phyloP scores from a whole-genome alignment of 1,140 invertebrate species.

The Zaprionus nigranus region DNA sequence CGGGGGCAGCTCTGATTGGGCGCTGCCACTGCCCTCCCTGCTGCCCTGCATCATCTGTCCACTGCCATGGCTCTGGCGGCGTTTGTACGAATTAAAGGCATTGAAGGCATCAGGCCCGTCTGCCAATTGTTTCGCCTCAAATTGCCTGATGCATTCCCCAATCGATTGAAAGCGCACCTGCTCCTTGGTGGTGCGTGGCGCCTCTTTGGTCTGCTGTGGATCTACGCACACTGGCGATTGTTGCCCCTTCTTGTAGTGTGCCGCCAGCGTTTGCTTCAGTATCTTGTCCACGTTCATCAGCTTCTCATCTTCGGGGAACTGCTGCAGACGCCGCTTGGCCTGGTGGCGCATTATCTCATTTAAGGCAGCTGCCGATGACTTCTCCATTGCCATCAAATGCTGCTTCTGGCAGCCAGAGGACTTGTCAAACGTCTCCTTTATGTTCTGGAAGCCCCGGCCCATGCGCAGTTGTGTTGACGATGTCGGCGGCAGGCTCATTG shows the following conservation, averaged over 20 bases:
- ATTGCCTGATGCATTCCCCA: slow-evolving; percentile 53
- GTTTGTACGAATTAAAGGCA: slow-evolving; percentile 36
- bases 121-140: slow-evolving; percentile 59
- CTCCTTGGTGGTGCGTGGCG: not conserved
- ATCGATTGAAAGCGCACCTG: slow-evolving; percentile 47
- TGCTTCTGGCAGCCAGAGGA: slow-evolving; percentile 40
- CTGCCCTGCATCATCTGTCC: not conserved
- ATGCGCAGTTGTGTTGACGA: slow-evolving; percentile 7
- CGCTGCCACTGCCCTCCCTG: not conserved
- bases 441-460: not conserved
- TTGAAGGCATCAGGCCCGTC: slow-evolving; percentile 52
- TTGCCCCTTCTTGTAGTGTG: not conserved
- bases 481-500: slow-evolving; percentile 54
- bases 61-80: slow-evolving; percentile 19
- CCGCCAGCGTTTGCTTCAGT: slow-evolving; percentile 43
- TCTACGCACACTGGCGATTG: slow-evolving; percentile 11
- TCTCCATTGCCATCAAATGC: slow-evolving; percentile 46
- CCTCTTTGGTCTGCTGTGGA: not conserved
- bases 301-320: slow-evolving; percentile 2
- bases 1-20: slow-evolving; percentile 14
- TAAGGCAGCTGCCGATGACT: slow-evolving; percentile 15
- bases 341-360: not conserved
- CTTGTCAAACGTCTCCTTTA: not conserved
- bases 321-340: not conserved
- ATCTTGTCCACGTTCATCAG: slow-evolving; percentile 53